Evolutionary conservation across 2,113 vertebrate genomes (phyloP).

Genomic region (Notiomystis cincta): DNA sequence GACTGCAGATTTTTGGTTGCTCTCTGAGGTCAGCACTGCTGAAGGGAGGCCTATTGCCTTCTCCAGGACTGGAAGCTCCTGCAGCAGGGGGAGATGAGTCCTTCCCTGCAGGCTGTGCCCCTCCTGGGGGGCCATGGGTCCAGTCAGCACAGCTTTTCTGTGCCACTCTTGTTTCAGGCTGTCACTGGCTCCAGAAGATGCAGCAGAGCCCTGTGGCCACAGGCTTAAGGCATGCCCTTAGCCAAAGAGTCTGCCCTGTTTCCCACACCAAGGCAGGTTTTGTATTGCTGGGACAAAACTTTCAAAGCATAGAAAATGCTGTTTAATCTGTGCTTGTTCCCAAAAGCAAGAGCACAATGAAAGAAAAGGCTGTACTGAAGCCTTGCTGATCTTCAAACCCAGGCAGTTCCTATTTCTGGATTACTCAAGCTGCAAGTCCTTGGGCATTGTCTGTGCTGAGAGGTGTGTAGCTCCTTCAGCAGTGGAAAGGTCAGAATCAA

Average conservation of each 20-base stretch:
- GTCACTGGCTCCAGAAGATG: rapidly evolving
- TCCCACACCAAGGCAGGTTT: neutral
- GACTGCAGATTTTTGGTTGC: neutral
- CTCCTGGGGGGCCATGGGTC: neutral
- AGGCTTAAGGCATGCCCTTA: neutral
- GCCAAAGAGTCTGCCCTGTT: neutral
- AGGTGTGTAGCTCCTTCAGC: neutral
- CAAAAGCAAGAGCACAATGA: neutral
- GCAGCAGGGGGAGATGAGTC: neutral
- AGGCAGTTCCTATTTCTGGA: neutral
- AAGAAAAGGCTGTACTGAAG: neutral
- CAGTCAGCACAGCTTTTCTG: neutral
- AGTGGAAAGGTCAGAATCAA: neutral
- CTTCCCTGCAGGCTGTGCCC: neutral
- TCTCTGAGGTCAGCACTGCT: neutral
- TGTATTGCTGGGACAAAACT: neutral
- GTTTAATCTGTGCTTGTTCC: neutral
- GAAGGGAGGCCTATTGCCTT: neutral
- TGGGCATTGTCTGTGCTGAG: neutral
- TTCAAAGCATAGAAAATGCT: neutral
- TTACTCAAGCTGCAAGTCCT: neutral
- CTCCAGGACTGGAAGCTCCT: neutral
- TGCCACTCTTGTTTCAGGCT: neutral
- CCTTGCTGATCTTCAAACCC: neutral
- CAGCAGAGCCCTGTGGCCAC: neutral